phyloP scores from a whole-genome alignment of 2,888 invertebrate genomes.

The Trissolcus japonicus region DNA sequence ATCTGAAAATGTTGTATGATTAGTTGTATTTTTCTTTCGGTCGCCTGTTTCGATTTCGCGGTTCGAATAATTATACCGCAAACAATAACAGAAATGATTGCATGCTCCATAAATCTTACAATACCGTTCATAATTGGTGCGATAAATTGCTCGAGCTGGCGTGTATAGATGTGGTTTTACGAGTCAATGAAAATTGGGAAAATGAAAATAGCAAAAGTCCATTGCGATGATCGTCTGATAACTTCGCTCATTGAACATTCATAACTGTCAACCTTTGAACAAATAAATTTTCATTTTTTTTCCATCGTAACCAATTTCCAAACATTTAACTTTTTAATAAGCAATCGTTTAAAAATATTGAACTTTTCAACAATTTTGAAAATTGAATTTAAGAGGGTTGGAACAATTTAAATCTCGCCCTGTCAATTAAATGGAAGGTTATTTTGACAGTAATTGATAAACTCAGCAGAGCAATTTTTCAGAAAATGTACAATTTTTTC shows the following conservation, averaged over 20 bases:
- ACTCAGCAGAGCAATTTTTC: not conserved
- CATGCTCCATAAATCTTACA: slow-evolving; percentile 35
- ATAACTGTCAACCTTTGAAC: slow-evolving; percentile 11
- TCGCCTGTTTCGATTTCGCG: slow-evolving; percentile 12
- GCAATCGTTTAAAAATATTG: too few species aligned
- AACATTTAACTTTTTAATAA: too few species aligned
- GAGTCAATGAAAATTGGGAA: slow-evolving; percentile 8
- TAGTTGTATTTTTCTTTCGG: not conserved
- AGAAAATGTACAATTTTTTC: not conserved
- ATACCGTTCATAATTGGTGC: slow-evolving; percentile 35
- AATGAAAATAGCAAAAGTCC: slow-evolving; percentile 14
- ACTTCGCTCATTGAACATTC: slow-evolving; percentile 17
- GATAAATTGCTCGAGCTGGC: slow-evolving; percentile 11
- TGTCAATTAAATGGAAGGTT: not conserved
- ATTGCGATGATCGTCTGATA: slow-evolving; percentile 5
- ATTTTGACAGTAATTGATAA: not conserved
- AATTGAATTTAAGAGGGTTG: too few species aligned
- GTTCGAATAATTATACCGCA: slow-evolving; percentile 5
- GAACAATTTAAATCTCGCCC: not conserved
- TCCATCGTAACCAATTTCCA: not conserved
- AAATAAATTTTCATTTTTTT: not conserved
- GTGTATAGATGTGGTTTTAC: not conserved
- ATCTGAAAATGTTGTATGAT: not conserved
- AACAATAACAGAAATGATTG: slow-evolving; percentile 5
- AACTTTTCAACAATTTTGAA: too few species aligned